Evolutionary conservation across 2,797 vertebrate genomes (phyloP), one percentile per base, ranked within the genome.

Genomic region (Myotis planiceps): DNA sequence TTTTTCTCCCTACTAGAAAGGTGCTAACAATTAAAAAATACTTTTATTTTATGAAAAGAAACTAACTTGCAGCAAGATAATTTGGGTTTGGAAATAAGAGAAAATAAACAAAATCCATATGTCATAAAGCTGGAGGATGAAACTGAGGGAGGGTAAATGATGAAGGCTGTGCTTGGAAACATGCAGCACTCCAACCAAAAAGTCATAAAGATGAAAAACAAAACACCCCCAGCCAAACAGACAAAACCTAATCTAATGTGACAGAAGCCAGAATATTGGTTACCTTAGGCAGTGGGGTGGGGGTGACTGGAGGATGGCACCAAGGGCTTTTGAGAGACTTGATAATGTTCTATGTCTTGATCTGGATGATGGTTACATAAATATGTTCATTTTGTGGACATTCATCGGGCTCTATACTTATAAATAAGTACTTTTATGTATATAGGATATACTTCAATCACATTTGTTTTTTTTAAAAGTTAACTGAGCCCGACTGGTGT

Each of bases 1-100:
- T 92, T 97, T 82, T 86, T 63, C 27, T 65, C 27, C 21, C n/a
- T 13, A 58, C 34, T 68, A 68, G 58, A 94, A 53, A 85, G 18
- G 12, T 63, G 19, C 25, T 60, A 81, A 88, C 37, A 23, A 42
- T 92, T 91, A 55, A 93, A n/a, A 51, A 32, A 58, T 18, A 75
- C 7, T 88, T 68, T 13, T 74, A 12, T 76, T 92, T 81, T 87
- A 89, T n/a, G 78, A 39, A 53, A 87, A 58, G 65, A 86, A 76
- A 32, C 6, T 78, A 74, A 90, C 16, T 66, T 72, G 63, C 86
- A 45, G 51, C 49, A 81, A 21, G 51, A 92, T 37, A 75, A 87
- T 75, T 66, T 63, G 3, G 39, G n/a, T 34, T 69, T 88, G 74
- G 12, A 94, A 58, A 66, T 80, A 58, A 81, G 51, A 94, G 18